phyloP scores from a whole-genome alignment of 2,888 invertebrate genomes.

The Eilema sororculum region DNA sequence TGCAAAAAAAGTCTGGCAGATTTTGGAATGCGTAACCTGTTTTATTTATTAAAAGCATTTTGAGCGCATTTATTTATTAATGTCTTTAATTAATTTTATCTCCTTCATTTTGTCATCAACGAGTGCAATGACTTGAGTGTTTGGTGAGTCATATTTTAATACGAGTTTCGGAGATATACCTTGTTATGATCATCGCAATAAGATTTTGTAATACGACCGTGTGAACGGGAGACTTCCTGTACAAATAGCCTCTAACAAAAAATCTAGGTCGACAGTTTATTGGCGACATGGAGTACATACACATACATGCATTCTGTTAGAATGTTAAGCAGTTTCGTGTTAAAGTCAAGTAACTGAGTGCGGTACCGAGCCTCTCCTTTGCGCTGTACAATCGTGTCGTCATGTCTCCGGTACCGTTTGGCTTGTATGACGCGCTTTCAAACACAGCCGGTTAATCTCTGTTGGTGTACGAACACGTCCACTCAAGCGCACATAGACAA shows the following conservation, averaged over 20 bases:
- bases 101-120: constrained; percentile 76
- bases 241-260: constrained; percentile 73
- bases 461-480: constrained; percentile 65
- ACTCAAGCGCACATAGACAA: constrained; percentile 71
- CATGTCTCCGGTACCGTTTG: constrained; percentile 26
- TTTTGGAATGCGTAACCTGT: constrained; percentile 69
- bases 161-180: constrained; percentile 52
- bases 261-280: constrained; percentile 81
- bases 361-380: constrained; percentile 59
- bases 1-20: constrained; percentile 75
- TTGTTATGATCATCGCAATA: constrained; percentile 38
- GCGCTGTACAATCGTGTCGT: constrained; percentile 47
- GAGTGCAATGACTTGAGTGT: constrained; percentile 70
- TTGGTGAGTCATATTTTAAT: constrained; percentile 60
- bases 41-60: constrained; percentile 68
- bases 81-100: constrained; percentile 83
- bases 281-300: constrained; percentile 69
- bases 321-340: constrained; percentile 84
- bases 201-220: constrained; percentile 59
- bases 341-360: constrained; percentile 69
- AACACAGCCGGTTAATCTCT: constrained; percentile 64
- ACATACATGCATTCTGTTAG: constrained; percentile 75
- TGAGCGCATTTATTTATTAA: constrained; percentile 79
- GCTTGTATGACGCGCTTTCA: constrained; percentile 36
- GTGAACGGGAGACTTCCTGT: constrained; percentile 75